Evolutionary conservation across 2,797 vertebrate species (phyloP), one percentile per base, ranked within the genome.

Genomic region (Allobates femoralis): DNA sequence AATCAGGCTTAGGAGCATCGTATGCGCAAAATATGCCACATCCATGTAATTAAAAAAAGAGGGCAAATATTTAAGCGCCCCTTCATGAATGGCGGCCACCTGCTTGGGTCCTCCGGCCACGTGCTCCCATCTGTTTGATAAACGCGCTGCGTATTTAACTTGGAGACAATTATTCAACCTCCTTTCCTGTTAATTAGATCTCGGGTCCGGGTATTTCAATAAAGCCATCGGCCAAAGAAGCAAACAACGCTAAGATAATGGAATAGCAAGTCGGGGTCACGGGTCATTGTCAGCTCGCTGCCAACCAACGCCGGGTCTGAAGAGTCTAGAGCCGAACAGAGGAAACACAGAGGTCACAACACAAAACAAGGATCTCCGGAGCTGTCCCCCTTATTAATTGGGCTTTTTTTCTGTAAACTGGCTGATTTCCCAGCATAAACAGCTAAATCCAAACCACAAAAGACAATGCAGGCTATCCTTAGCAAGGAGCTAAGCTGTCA

Each of bases 111-210:
- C 84, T 41, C 88, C 87, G 82, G 26, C 90, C 86, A 23, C 84
- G 28, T 51, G 88, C 71, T 84, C 90, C 92, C 91, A 92, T 93
- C 92, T 93, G 93, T 88, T 90, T 53, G 86, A 86, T 58, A 86
- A 90, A 86, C 86, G 88, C 60, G 62, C 90, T 88, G 87, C 71
- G 78, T 90, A 77, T 82, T 88, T 90, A 87, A 88, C 87, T 86
- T 89, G 86, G 89, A 89, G 88, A 5, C 80, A 89, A 90, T 71
- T 86, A 67, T 89, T 91, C 90, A 83, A 85, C 89, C 64, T 91
- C 88, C 87, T 34, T 3, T 28, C 56, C 58, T 88, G 90, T 89
- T 91, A 92, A 91, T 91, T 91, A 90, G 90, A 86, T 85, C 84
- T 83, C 0, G 0, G 56, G 83, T 46, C 51, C 41, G 46, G 32